Base-by-base conservation (phyloP, 2,797 vertebrate species). In the Betta splendens region DNA sequence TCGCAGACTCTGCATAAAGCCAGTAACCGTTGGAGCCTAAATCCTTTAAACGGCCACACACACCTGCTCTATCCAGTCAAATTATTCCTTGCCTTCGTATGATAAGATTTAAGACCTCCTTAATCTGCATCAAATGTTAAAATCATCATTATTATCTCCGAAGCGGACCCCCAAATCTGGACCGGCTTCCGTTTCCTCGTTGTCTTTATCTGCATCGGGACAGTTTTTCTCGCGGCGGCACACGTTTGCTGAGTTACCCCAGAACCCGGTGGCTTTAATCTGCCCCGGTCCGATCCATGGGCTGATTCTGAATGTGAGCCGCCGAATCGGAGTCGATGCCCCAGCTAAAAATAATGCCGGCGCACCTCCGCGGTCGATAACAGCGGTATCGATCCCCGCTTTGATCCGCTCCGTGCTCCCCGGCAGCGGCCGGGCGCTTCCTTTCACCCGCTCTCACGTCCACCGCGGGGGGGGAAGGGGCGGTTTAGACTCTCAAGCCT, bases 401-500 rank as follows among this genome's bases (percentile, higher is more conserved):
- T 80, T 78, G 76, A 76, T 72, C 61, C 26, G 63, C 2, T 62
- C 35, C 55, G 42, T 55, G 33, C 64, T 66, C 56, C 51, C n/a
- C 75, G 78, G 81, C 69, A 5, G 63, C 47, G n/a, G 80, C 49
- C 77, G 57, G 69, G 75, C 72, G 54, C 82, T 73, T 57, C 69
- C 56, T 64, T 83, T 73, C 37, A 59, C 67, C 75, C 65, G n/a
- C 32, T 22, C 51, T 76, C 53, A 33, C 69, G 48, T 40, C 28
- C 59, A 76, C 81, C 59, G 58, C 75, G 65, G 79, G 83, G 89
- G 85, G 83, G 78, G 88, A 93, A 90, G 91, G 75, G 91, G 91
- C 85, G 87, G 87, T 91, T 91, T 91, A 88, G 92, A 88, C 92
- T 94, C 93, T 90, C 82, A 12, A 91, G 89, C 75, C 88, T 89